Evolutionary conservation across 2,888 invertebrate species (phyloP), one percentile per base, ranked within the genome.

Genomic region (Ichneumon xanthorius): DNA sequence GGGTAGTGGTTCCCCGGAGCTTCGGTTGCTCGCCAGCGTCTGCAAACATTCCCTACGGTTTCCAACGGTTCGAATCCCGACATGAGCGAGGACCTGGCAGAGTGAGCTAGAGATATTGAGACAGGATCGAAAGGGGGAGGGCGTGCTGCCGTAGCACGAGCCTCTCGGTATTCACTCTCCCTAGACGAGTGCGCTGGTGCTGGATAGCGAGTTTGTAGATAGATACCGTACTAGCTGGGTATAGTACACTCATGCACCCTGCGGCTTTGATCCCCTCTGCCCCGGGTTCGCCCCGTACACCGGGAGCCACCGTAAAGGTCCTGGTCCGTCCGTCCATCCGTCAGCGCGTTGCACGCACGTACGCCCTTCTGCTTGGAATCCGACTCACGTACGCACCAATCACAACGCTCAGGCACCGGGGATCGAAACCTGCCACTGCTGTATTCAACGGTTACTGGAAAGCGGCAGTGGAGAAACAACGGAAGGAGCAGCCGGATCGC

Each of bases 351-450:
- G 85, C 86, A 88, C 84, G 88, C 88, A 88, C 88, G 88, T 86
- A 88, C 84, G 77, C 84, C 84, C 86, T 86, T 88, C 65, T 84
- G 81, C 68, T 88, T 86, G 81, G 73, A 73, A 87, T 88, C 81
- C 91, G 77, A 87, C 85, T 88, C 89, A 89, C 89, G 89, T 89
- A 88, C 88, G 84, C 87, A 86, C 88, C 89, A 89, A 89, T 89
- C 89, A 89, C 88, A 89, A 88, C 88, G 89, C 89, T 77, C 72
- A 76, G 75, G 82, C 68, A 55, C 48, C 80, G 87, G 82, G 90
- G 90, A 90, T 88, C 87, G 87, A 88, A 86, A 86, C 85, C 83
- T 87, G 80, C 82, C 71, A 26, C 75, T 22, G 72, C 80, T 77
- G 63, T 75, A 68, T 70, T 65, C 76, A 37, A 50, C 55, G 19